phyloP scores from a whole-genome alignment of 1,140 invertebrate genomes.

The Piezodorus guildinii region DNA sequence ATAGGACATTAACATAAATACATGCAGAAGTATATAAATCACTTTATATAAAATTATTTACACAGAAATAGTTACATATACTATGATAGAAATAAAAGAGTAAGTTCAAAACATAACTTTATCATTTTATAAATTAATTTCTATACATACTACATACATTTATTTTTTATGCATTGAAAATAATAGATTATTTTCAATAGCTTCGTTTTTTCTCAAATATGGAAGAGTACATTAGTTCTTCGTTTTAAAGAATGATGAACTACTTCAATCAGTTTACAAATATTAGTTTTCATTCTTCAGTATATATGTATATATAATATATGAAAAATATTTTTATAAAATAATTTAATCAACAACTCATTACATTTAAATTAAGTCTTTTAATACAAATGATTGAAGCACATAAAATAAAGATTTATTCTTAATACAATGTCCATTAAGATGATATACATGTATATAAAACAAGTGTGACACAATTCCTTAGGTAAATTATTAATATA shows the following conservation, averaged over 20 bases:
- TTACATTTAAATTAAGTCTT: no score
- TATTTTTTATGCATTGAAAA: neutral
- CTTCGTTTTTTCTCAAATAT: neutral
- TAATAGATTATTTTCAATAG: neutral
- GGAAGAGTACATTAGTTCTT: neutral
- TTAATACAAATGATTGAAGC: no score
- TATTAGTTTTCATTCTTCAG: neutral
- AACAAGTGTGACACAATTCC: no score
- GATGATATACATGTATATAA: no score
- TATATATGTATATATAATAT: no score
- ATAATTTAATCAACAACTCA: no score
- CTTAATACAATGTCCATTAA: no score
- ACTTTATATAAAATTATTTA: slow-evolving; percentile 2
- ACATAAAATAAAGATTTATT: no score
- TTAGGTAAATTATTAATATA: no score
- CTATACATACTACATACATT: slow-evolving; percentile 6
- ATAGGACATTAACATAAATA: neutral
- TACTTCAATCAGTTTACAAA: neutral
- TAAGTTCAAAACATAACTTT: neutral
- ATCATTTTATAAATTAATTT: neutral
- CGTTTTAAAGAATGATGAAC: neutral
- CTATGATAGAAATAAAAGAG: neutral
- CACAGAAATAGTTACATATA: neutral
- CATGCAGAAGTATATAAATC: neutral
- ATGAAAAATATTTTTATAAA: no score